Evolutionary conservation across 2,113 vertebrate genomes (phyloP).

Genomic region (Leiothrix lutea): DNA sequence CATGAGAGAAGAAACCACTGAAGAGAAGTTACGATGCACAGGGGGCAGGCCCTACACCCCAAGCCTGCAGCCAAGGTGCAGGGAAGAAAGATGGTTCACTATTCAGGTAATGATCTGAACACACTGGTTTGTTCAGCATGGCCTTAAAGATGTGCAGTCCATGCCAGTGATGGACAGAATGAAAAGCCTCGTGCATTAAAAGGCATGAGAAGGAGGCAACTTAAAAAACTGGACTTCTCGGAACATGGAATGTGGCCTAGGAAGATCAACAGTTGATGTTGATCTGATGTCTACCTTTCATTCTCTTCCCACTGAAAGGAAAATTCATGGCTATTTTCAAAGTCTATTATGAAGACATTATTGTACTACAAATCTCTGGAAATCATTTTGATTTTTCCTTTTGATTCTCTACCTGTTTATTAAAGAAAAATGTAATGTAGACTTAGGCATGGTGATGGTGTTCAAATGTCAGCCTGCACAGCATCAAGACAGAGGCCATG

Average conservation of each 20-base stretch:
- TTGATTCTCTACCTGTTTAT: not conserved
- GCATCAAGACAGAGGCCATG: slow-evolving; percentile 36
- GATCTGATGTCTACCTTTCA: not conserved
- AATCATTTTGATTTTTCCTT: slow-evolving; percentile 33
- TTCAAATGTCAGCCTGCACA: slow-evolving; percentile 44
- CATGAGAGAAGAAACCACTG: rapidly evolving
- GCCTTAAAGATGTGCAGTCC: not conserved
- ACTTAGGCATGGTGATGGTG: not conserved
- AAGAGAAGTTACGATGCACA: not conserved
- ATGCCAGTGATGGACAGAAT: not conserved
- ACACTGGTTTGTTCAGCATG: not conserved
- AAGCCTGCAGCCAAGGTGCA: not conserved
- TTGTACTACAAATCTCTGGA: slow-evolving; percentile 17
- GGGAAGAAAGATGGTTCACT: not conserved
- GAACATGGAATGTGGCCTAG: not conserved
- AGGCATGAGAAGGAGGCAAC: not conserved
- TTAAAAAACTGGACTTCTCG: not conserved
- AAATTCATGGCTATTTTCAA: not conserved
- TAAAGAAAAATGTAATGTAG: not conserved
- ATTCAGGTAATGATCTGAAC: not conserved
- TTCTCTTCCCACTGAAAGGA: not conserved
- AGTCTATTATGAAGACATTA: not conserved
- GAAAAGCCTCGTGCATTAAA: not conserved
- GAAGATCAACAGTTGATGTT: not conserved
- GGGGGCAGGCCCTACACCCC: not conserved